Base-by-base conservation (phyloP, 1,140 invertebrate species). In the Augochlora pura region DNA sequence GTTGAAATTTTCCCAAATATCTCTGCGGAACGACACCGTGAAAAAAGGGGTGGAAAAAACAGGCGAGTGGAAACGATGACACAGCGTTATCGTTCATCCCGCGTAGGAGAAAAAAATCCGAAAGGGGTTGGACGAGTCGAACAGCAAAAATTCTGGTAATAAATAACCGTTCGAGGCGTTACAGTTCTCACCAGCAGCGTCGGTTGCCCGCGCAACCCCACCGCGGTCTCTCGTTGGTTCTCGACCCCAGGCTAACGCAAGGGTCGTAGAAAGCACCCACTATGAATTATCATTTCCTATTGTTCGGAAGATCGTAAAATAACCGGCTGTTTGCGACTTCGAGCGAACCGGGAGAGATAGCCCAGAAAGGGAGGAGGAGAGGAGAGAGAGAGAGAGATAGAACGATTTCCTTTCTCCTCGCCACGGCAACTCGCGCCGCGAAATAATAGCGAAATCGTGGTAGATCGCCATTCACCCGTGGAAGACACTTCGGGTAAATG, bases 211-310 rank as follows among this genome's bases (percentile, higher is more conserved):
- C 52, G 54, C 80, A 86, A 87, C 67, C 63, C 77, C 70, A 52
- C 27, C 59, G 18, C 73, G 60, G 60, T 63, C 85, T 25, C 59
- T 82, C 84, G 77, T 83, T 82, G 82, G 73, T 59, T 77, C 16
- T n/a, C 27, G 54, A 16, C 16, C 14, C 78, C 75, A 52, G 82
- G 83, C 83, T 88, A 88, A 89, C 68, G 73, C 73, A 73, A 80
- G 87, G 77, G 86, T 88, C 86, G 83, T 86, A 68, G 83, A 80
- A 86, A 59, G 63, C 60, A 72, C 16, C 63, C 76, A 82, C 71
- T 84, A 90, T 91, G 87, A 91, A 91, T 91, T 91, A 91, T 90
- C 83, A 91, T 88, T 87, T 83, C 87, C 89, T 83, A 91, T 91
- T 91, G 90, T 91, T 89, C 86, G 71, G 71, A 76, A 69, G 76